A percentile compares a stretch with the other conserved stretches of the same genome.
Conservation (phyloP, 1,140 invertebrate species). For the Temnothorax curvispinosus region DNA sequence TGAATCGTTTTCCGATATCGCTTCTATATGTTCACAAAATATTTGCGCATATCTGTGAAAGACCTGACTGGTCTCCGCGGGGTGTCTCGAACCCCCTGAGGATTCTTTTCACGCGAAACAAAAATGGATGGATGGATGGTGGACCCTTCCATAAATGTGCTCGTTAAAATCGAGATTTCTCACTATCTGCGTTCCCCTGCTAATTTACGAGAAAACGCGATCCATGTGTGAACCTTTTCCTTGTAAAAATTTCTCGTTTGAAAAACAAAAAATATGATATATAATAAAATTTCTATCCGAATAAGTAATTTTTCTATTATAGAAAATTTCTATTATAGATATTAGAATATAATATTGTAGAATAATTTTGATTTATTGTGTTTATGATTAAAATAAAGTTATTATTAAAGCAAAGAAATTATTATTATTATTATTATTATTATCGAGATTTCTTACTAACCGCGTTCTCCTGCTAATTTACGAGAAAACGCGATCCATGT, state of each 20-base stretch:
- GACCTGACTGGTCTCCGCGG: slow-evolving; percentile 31
- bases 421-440: background rate
- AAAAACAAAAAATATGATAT: background rate
- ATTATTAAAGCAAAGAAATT: background rate
- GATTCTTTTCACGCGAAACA: slow-evolving; percentile 47
- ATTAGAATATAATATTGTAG: background rate
- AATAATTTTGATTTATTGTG: background rate
- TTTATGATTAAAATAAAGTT: background rate
- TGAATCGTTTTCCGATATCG: slow-evolving; percentile 8
- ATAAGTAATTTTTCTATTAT: no score
- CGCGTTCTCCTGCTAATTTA: slow-evolving; percentile 32
- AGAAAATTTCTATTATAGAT: no score
- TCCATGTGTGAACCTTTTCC: background rate
- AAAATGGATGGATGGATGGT: slow-evolving; percentile 24
- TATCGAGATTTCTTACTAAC: slow-evolving; percentile 32
- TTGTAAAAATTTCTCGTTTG: background rate
- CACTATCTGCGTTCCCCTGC: slow-evolving; percentile 9
- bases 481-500: background rate
- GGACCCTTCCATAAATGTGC: slow-evolving; percentile 48
- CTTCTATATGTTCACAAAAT: slow-evolving; percentile 36
- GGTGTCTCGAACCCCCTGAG: slow-evolving; percentile 22
- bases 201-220: slow-evolving; percentile 25
- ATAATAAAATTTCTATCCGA: background rate
- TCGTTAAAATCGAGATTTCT: slow-evolving; percentile 52
- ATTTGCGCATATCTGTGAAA: slow-evolving; percentile 56